These are phyloP conservation scores for Cyprinus carpio DNA, from an alignment of 2,113 vertebrate genomes.

Conservation along the genomic window DNA sequence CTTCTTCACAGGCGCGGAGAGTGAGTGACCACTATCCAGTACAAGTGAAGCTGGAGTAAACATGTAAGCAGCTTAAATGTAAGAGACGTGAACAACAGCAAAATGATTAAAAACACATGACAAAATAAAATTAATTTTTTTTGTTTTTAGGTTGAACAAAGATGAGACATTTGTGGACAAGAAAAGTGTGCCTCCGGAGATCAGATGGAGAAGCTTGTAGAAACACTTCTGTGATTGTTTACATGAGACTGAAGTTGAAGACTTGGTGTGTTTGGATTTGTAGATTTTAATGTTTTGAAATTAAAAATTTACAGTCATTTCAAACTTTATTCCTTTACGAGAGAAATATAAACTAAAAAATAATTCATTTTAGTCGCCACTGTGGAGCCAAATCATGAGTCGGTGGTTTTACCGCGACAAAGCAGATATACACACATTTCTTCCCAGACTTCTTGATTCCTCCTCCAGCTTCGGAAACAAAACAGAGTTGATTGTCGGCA, in stretches of 20 bases:
- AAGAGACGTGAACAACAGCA: too few species aligned
- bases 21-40: constrained; percentile 79
- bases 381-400: constrained; percentile 18
- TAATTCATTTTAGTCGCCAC: too few species aligned
- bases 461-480: constrained; percentile 72
- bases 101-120: too few species aligned
- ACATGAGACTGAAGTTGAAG: not conserved
- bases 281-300: too few species aligned
- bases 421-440: constrained; percentile 74
- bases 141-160: constrained; percentile 22
- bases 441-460: constrained; percentile 98
- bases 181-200: too few species aligned
- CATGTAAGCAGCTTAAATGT: constrained; percentile 39
- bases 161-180: too few species aligned
- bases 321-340: constrained; percentile 73
- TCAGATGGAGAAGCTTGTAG: too few species aligned
- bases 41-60: constrained; percentile 69
- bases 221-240: too few species aligned
- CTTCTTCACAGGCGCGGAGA: constrained; percentile 63
- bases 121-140: too few species aligned
- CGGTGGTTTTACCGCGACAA: not conserved
- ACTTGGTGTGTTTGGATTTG: too few species aligned
- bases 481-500: not conserved
- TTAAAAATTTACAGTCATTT: too few species aligned
- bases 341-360: not conserved